These are phyloP conservation scores for Syngnathoides biaculeatus DNA, from an alignment of 2,113 vertebrate species.

Conservation along the genomic window DNA sequence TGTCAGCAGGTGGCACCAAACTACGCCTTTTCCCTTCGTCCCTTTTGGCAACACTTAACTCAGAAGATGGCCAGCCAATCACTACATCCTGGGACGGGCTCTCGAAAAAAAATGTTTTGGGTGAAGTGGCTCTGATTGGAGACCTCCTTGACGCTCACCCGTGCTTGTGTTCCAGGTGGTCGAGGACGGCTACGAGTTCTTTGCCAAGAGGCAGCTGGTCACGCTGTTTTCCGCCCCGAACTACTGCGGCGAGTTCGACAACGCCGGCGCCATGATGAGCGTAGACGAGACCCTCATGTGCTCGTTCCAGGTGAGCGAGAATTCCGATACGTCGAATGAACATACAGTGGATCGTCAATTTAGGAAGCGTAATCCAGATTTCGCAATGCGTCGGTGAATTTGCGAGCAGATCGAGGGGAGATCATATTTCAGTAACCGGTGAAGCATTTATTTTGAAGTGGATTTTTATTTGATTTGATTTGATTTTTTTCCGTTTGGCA, in stretches of 20 bases:
- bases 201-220: constrained; percentile 94
- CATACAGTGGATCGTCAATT: too few relatives aligned
- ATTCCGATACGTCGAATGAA: background rate
- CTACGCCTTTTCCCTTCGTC: background rate
- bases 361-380: too few relatives aligned
- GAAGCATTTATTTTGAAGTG: background rate
- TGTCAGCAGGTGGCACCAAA: constrained; percentile 1
- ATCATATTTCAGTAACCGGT: too few relatives aligned
- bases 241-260: constrained; percentile 97
- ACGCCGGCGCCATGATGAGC: constrained; percentile 96
- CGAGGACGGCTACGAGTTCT: constrained; percentile 95
- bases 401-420: too few relatives aligned
- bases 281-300: constrained; percentile 96
- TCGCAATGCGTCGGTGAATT: too few relatives aligned
- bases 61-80: background rate
- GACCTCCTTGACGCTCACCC: background rate
- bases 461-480: background rate
- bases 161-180: constrained; percentile 78
- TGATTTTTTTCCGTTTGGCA: constrained; percentile 14
- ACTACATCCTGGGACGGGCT: background rate
- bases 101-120: too few relatives aligned
- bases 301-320: constrained; percentile 86
- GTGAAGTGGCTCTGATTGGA: too few relatives aligned
- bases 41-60: background rate
- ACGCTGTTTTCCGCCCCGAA: constrained; percentile 96